A percentile compares a stretch with the other conserved stretches of the same genome.
Evolutionary conservation across 1,140 invertebrate genomes (phyloP).

Genomic region (Acromyrmex charruanus): DNA sequence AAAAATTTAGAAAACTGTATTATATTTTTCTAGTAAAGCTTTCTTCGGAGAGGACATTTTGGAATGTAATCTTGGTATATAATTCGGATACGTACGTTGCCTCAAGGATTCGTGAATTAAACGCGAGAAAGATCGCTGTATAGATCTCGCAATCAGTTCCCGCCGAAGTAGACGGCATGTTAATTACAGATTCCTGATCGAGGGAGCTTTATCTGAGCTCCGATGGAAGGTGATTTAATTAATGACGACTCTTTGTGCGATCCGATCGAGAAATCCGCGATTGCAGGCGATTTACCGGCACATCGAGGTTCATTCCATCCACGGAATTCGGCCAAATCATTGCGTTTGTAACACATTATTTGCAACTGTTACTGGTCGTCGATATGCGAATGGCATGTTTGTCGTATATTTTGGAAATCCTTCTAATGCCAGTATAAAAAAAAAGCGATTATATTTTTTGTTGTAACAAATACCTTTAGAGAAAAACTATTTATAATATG

Average conservation of each 20-base stretch:
- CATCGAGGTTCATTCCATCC: conserved; percentile 40
- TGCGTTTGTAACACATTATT: conserved; percentile 57
- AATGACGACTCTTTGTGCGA: conserved; percentile 56
- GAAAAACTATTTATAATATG: neutral
- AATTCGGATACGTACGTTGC: neutral
- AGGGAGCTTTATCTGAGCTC: conserved; percentile 41
- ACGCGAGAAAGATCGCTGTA: conserved; percentile 22
- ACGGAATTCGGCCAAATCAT: conserved; percentile 43
- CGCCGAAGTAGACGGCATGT: conserved; percentile 41
- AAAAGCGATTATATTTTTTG: neutral
- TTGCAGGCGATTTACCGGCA: conserved; percentile 51
- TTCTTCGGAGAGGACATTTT: no score
- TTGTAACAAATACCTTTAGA: neutral
- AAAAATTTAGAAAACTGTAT: no score
- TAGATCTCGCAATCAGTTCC: conserved; percentile 24
- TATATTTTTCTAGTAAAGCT: no score
- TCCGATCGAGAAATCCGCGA: conserved; percentile 22
- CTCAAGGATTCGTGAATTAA: conserved; percentile 7
- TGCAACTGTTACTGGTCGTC: conserved; percentile 29
- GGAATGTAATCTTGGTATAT: neutral
- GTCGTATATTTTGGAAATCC: conserved; percentile 4
- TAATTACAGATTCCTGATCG: conserved; percentile 62
- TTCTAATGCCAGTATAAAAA: neutral
- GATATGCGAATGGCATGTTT: conserved; percentile 14
- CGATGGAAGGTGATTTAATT: conserved; percentile 60